Evolutionary conservation across 2,797 vertebrate species (phyloP).

Genomic region (Nyctalus aviator): DNA sequence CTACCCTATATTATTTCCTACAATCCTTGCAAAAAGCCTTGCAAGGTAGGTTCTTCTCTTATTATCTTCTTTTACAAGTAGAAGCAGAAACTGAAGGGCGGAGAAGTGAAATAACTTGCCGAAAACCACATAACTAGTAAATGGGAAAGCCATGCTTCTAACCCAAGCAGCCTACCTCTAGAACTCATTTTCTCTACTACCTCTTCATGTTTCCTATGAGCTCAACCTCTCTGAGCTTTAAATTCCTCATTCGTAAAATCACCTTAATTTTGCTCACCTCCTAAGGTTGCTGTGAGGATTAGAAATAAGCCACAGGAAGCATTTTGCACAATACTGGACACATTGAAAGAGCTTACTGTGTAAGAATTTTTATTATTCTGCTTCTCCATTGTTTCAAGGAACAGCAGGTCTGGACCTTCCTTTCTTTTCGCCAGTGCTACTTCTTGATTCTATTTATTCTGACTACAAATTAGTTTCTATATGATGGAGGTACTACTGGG

Average conservation of each 20-base stretch:
- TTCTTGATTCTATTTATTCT: slow-evolving; percentile 51
- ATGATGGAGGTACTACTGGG: neutral
- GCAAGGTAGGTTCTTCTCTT: slow-evolving; percentile 24
- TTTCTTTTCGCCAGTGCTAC: neutral
- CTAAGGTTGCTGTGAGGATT: neutral
- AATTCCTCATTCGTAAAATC: slow-evolving; percentile 46
- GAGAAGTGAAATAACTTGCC: slow-evolving; percentile 27
- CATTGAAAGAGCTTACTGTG: neutral
- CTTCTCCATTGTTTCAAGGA: neutral
- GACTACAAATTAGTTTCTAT: slow-evolving; percentile 52
- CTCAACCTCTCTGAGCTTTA: slow-evolving; percentile 5
- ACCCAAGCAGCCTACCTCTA: neutral
- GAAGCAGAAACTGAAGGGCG: slow-evolving; percentile 18
- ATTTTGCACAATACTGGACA: slow-evolving; percentile 15
- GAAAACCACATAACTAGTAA: slow-evolving; percentile 28
- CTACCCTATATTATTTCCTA: slow-evolving; percentile 39
- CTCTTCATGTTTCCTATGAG: neutral
- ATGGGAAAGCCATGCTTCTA: neutral
- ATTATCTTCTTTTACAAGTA: slow-evolving; percentile 41
- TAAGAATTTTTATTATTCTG: neutral
- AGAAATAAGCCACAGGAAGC: neutral
- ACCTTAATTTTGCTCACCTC: neutral
- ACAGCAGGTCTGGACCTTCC: neutral
- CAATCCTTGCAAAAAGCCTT: slow-evolving; percentile 35
- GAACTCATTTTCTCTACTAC: neutral